These are phyloP conservation scores for Volucella inanis DNA, from an alignment of 2,888 invertebrate species.

Conservation along the genomic window DNA sequence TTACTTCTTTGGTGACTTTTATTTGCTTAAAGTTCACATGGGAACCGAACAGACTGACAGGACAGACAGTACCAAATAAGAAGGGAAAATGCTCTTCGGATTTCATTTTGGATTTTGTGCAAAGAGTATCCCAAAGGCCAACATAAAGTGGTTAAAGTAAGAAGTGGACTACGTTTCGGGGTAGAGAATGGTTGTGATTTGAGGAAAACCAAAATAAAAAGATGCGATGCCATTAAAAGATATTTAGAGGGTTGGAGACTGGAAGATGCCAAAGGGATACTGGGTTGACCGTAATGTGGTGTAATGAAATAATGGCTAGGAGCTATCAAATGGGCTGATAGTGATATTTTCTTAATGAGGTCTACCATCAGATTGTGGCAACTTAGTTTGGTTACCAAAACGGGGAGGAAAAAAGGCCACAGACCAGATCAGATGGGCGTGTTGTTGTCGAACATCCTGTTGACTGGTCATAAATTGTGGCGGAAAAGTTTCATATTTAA, in stretches of 20 bases:
- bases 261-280: not conserved
- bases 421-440: not conserved
- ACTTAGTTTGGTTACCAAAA: not conserved
- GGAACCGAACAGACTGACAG: conserved; percentile 17
- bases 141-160: conserved; percentile 58
- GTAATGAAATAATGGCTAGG: conserved; percentile 70
- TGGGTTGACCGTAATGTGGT: conserved; percentile 60
- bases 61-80: not conserved
- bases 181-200: conserved; percentile 32
- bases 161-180: not conserved
- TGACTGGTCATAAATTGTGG: conserved; percentile 11
- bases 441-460: conserved; percentile 9
- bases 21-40: conserved; percentile 66
- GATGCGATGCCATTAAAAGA: conserved; percentile 64
- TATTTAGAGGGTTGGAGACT: conserved; percentile 43
- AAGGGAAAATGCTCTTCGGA: conserved; percentile 23
- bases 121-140: conserved; percentile 59
- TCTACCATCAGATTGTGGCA: conserved; percentile 50
- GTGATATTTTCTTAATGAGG: conserved; percentile 67
- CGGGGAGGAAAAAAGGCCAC: not conserved
- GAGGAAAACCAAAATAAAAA: conserved; percentile 6
- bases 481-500: too few relatives aligned
- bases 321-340: conserved; percentile 64
- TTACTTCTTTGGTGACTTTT: conserved; percentile 65
- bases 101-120: conserved; percentile 64